Percentiles rank a stretch among this genome's conserved stretches.
Conservation (phyloP, 2,797 vertebrate genomes). For the Centroberyx gerrardi region DNA sequence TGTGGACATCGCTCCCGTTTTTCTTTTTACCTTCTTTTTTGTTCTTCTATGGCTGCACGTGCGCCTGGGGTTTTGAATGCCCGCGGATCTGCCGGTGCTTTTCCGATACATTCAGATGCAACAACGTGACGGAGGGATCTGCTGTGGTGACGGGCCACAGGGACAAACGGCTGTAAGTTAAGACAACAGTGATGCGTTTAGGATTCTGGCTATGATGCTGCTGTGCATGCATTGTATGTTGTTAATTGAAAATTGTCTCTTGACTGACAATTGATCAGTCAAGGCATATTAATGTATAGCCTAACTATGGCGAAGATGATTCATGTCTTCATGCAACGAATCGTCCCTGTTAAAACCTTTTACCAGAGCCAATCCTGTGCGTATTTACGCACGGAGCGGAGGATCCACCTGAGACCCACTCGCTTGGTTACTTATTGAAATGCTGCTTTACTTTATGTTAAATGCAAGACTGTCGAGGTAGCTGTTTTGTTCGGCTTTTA, state of each 20-base stretch:
- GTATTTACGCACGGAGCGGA: slow-evolving; percentile 43
- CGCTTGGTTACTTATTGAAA: background rate
- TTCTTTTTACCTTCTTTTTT: slow-evolving; percentile 23
- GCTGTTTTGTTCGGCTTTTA: no score
- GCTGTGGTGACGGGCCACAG: slow-evolving; percentile 36
- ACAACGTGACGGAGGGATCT: slow-evolving; percentile 60
- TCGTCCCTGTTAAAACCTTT: background rate
- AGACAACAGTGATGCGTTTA: background rate
- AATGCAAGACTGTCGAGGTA: background rate
- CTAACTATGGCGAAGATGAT: no score
- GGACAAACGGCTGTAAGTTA: slow-evolving; percentile 67
- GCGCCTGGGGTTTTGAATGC: slow-evolving; percentile 59
- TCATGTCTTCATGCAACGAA: background rate
- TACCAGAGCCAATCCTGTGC: background rate
- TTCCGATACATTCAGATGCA: slow-evolving; percentile 69
- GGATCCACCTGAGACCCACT: background rate
- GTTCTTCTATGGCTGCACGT: slow-evolving; percentile 18
- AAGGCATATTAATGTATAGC: no score
- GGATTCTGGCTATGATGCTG: background rate
- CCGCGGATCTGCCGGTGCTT: slow-evolving; percentile 76
- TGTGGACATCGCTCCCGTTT: slow-evolving; percentile 40
- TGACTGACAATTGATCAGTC: no score
- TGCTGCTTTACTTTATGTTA: background rate
- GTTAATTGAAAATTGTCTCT: no score
- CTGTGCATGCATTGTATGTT: no score